Conservation (phyloP, 2,888 invertebrate genomes). For the Melinaea marsaeus region DNA sequence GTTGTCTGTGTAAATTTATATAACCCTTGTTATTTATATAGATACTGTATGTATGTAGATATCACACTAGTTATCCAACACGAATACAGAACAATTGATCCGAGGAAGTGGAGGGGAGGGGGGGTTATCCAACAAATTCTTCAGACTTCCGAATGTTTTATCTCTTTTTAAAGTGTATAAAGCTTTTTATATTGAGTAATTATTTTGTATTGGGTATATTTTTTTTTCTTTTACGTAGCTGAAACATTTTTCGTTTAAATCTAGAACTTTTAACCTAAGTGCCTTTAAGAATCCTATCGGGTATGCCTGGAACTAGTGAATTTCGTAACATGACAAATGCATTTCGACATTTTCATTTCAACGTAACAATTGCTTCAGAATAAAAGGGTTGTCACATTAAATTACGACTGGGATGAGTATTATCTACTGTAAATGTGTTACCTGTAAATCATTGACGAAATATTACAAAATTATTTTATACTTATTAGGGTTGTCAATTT, state of each 20-base stretch:
- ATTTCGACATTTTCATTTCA: conserved; percentile 1
- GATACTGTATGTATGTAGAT: no score
- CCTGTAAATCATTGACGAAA: no score
- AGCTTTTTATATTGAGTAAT: background rate
- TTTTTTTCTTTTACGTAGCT: background rate
- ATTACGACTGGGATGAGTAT: background rate
- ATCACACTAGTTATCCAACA: no score
- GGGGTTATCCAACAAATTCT: no score
- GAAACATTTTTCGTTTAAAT: background rate
- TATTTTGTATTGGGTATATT: background rate
- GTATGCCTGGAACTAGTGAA: background rate
- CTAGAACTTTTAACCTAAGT: background rate
- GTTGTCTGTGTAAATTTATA: no score
- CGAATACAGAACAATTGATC: no score
- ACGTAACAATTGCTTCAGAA: conserved; percentile 2
- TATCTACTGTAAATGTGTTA: no score
- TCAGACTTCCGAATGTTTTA: no score
- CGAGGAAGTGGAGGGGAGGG: no score
- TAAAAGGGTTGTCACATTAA: background rate
- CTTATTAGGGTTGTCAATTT: no score
- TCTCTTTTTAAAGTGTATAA: background rate
- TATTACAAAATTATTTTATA: no score
- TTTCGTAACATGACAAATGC: conserved; percentile 5
- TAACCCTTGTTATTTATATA: no score
- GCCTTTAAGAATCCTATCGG: background rate